These are phyloP conservation scores for Axea sp. DNA, from an alignment of 2,888 invertebrate genomes.

Conservation along the genomic window DNA sequence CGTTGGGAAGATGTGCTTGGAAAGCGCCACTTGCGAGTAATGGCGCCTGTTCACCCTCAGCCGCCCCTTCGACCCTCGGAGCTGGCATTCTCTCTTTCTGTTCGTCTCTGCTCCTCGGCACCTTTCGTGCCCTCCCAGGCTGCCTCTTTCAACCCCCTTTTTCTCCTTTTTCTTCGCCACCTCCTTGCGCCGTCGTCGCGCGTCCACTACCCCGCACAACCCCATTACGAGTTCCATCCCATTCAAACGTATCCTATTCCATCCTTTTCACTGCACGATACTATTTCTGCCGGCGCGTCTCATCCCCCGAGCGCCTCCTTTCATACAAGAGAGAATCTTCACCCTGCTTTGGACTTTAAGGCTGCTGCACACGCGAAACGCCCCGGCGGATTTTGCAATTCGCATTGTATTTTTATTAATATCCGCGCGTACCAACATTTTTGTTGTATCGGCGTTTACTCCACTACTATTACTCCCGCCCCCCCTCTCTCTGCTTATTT, in stretches of 20 bases:
- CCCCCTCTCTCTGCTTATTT: no score
- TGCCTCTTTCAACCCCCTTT: slow-evolving; percentile 51
- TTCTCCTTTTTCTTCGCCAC: slow-evolving; percentile 47
- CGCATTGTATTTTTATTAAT: slow-evolving; percentile 52
- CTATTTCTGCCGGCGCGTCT: slow-evolving; percentile 50
- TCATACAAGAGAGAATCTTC: slow-evolving; percentile 43
- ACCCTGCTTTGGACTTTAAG: slow-evolving; percentile 54
- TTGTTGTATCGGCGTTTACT: slow-evolving; percentile 28
- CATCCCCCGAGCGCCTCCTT: slow-evolving; percentile 38
- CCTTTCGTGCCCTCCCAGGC: slow-evolving; percentile 56
- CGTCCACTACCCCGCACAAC: slow-evolving; percentile 38
- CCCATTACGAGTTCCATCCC: slow-evolving; percentile 49
- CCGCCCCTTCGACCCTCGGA: slow-evolving; percentile 17
- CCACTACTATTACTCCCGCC: neutral
- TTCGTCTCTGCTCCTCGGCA: slow-evolving; percentile 38
- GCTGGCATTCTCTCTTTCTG: slow-evolving; percentile 41
- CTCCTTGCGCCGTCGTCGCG: slow-evolving; percentile 19
- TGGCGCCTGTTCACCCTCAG: slow-evolving; percentile 68
- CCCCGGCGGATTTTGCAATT: slow-evolving; percentile 48
- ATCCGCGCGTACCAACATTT: slow-evolving; percentile 13
- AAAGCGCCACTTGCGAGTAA: slow-evolving; percentile 78
- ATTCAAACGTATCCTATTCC: slow-evolving; percentile 57
- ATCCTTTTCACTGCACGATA: slow-evolving; percentile 49
- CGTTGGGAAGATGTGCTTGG: slow-evolving; percentile 73
- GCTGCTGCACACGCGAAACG: slow-evolving; percentile 59